These are phyloP conservation scores for Trichogramma pretiosum DNA, from an alignment of 1,140 invertebrate species.

Conservation along the genomic window DNA sequence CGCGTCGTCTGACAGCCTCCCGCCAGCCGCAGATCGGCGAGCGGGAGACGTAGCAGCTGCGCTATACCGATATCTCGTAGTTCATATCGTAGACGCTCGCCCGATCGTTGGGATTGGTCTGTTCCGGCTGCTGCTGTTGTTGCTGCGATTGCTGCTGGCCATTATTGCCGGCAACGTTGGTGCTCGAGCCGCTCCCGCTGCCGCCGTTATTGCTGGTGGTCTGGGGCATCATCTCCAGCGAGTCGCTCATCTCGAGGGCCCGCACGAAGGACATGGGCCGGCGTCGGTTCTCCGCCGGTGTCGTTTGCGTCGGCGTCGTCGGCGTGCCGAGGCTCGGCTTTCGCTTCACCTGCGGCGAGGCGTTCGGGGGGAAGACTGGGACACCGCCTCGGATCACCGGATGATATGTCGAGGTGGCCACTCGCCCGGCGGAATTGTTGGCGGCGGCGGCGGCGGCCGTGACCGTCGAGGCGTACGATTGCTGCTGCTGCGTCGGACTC, in stretches of 20 bases:
- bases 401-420: too few relatives aligned
- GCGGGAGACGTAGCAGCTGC: conserved; percentile 34
- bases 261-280: conserved; percentile 88
- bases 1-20: conserved; percentile 31
- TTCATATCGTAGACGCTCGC: conserved; percentile 90
- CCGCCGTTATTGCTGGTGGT: conserved; percentile 11
- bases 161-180: too few relatives aligned
- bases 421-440: too few relatives aligned
- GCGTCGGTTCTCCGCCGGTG: conserved; percentile 45
- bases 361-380: conserved; percentile 57
- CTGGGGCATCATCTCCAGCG: conserved; percentile 59
- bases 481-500: conserved; percentile 60
- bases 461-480: conserved; percentile 27
- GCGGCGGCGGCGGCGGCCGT: conserved; percentile 32
- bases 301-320: conserved; percentile 39
- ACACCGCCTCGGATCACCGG: conserved; percentile 56
- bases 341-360: conserved; percentile 59
- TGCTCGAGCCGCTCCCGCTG: too few relatives aligned
- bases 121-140: too few relatives aligned
- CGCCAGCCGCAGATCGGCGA: conserved; percentile 33
- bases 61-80: conserved; percentile 88
- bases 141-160: not conserved
- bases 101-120: conserved; percentile 47
- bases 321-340: conserved; percentile 42
- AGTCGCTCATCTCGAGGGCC: conserved; percentile 83